Evolutionary conservation across 2,888 invertebrate genomes (phyloP), one percentile per base, ranked within the genome.

Genomic region (Aphidoletes aphidimyza): DNA sequence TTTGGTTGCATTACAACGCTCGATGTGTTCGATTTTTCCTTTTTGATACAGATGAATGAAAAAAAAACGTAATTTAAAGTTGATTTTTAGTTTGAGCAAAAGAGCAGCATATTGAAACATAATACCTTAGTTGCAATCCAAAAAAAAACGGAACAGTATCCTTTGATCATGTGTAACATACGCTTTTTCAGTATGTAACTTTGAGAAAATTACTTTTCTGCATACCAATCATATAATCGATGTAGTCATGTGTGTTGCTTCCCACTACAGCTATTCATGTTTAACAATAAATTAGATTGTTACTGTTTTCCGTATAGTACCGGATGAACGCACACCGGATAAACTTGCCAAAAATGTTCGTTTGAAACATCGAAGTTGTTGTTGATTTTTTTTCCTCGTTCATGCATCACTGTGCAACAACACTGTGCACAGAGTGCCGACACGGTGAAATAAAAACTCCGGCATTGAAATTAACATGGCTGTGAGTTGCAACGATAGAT

Each of bases 91-190:
- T 42, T 42, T 42, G 42, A 42, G 42, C 42, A n/a, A n/a, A 39
- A 39, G 11, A 8, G 11, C 39, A 11, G 39, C 22, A 22, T 0
- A 54, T 3, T 54, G 54, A 54, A 54, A n/a, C 22, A 26, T 54
- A 54, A 2, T 54, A 2, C 6, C 22, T 11, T 5, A 22, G 17
- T n/a, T n/a, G 17, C 9, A 54, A 54, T 3, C 22, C n/a, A 54
- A 54, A 54, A 1, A 69, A 69, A 17, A 30, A 11, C 1, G n/a
- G n/a, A n/a, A n/a, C n/a, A n/a, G n/a, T 30, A 30, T 69, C 30
- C 69, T 69, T 69, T 69, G 69, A 69, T 69, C 9, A 69, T 34
- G 14, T 69, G 69, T 69, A 30, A 69, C 69, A 34, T 69, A 30
- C 2, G 22, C 0, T 26, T 22, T 54, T 69, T 34, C 22, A n/a